phyloP scores from a whole-genome alignment of 2,888 invertebrate genomes.

The Omphaloscelis lunosa region DNA sequence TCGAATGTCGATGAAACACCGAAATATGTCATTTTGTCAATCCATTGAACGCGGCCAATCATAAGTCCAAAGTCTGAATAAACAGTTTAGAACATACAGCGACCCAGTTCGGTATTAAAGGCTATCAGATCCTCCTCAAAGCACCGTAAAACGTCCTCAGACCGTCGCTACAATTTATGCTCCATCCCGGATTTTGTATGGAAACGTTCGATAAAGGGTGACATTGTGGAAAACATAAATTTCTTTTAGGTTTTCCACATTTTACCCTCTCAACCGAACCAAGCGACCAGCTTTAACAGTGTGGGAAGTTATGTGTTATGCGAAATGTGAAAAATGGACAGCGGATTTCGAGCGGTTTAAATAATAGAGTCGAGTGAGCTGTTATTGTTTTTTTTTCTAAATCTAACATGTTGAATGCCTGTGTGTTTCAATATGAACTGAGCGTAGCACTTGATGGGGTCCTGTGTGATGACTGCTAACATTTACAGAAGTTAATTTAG shows the following conservation, averaged over 20 bases:
- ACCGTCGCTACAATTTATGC: conserved; percentile 77
- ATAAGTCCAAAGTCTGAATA: conserved; percentile 49
- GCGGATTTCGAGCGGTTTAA: conserved; percentile 22
- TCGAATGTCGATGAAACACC: not conserved
- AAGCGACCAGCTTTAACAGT: conserved; percentile 44
- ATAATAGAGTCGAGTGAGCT: conserved; percentile 19
- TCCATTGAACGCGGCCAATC: not conserved
- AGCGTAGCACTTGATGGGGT: not conserved
- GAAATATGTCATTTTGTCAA: too few species aligned
- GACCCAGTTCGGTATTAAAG: conserved; percentile 56
- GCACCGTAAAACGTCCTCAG: conserved; percentile 75
- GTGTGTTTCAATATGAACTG: not conserved
- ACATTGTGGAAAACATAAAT: conserved; percentile 74
- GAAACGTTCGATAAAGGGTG: conserved; percentile 74
- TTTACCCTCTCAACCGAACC: conserved; percentile 50
- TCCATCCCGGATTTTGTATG: conserved; percentile 75
- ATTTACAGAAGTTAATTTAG: not conserved
- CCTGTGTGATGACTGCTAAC: not conserved
- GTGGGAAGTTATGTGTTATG: conserved; percentile 51
- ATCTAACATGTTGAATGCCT: not conserved
- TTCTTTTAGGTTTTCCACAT: conserved; percentile 68
- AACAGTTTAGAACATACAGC: conserved; percentile 62
- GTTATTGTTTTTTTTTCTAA: not conserved
- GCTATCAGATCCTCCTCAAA: conserved; percentile 71
- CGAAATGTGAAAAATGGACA: conserved; percentile 55